Evolutionary conservation across 2,888 invertebrate genomes (phyloP).

Genomic region (Drosophila demipolita): DNA sequence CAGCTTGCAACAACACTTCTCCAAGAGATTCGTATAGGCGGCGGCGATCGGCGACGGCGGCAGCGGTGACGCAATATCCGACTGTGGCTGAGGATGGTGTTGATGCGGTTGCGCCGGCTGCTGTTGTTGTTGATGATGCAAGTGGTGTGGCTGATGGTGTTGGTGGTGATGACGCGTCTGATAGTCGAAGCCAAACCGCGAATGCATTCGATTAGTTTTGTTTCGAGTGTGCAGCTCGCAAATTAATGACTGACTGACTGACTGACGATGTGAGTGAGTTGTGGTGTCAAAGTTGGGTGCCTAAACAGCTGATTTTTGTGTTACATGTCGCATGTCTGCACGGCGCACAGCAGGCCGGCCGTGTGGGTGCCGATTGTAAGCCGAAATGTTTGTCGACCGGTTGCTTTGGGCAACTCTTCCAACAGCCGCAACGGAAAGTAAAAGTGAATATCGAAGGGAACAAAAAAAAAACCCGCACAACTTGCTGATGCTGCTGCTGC

Average conservation of each 20-base stretch:
- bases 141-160: conserved; percentile 64
- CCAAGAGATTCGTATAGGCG: conserved; percentile 70
- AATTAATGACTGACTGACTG: conserved; percentile 29
- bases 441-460: conserved; percentile 73
- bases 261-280: neutral
- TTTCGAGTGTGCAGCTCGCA: conserved; percentile 36
- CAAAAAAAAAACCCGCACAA: conserved; percentile 25
- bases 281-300: neutral
- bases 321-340: conserved; percentile 42
- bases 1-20: conserved; percentile 81
- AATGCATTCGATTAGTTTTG: conserved; percentile 82
- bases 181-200: conserved; percentile 79
- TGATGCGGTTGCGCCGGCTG: conserved; percentile 55
- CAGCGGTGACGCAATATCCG: conserved; percentile 52
- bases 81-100: conserved; percentile 59
- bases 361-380: conserved; percentile 41
- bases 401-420: conserved; percentile 72
- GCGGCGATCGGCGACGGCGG: conserved; percentile 37
- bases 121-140: conserved; percentile 62
- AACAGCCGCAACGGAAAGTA: conserved; percentile 65
- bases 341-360: conserved; percentile 13
- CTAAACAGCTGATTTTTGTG: conserved; percentile 35
- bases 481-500: conserved; percentile 16
- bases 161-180: conserved; percentile 75
- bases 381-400: conserved; percentile 52